Evolutionary conservation across 2,888 invertebrate species (phyloP).

Genomic region (Diarsia mendica): DNA sequence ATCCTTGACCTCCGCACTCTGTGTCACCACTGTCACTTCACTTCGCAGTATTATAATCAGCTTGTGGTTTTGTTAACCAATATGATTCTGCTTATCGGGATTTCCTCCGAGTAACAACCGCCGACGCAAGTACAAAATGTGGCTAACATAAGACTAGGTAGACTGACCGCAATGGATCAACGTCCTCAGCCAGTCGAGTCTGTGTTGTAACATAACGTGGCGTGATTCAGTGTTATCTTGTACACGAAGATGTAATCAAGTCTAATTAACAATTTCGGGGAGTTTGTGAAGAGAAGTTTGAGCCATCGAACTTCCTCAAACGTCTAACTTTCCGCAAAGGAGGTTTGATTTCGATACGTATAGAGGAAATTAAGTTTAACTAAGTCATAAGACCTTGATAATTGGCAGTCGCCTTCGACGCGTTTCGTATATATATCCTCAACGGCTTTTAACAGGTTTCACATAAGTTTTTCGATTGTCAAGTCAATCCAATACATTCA

Average conservation of each 20-base stretch:
- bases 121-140: constrained; percentile 1
- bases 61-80: background rate
- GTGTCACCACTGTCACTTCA: no score
- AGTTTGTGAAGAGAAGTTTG: constrained; percentile 4
- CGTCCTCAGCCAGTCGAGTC: constrained; percentile 37
- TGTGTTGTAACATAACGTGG: constrained; percentile 24
- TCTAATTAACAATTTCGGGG: constrained; percentile 1
- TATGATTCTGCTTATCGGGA: background rate
- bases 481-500: background rate
- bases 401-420: background rate
- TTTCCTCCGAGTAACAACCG: constrained; percentile 3
- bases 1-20: background rate
- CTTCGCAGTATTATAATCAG: background rate
- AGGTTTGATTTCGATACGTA: background rate
- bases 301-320: background rate
- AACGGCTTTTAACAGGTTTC: background rate
- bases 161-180: constrained; percentile 52
- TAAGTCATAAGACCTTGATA: background rate
- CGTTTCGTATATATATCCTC: background rate
- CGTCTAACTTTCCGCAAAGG: background rate
- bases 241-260: constrained; percentile 22
- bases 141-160: constrained; percentile 18
- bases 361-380: background rate
- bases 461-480: background rate
- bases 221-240: constrained; percentile 28